A percentile compares a stretch with the other conserved stretches of the same genome.
Conservation (phyloP, 2,113 vertebrate species). For the Serilophus lunatus region DNA sequence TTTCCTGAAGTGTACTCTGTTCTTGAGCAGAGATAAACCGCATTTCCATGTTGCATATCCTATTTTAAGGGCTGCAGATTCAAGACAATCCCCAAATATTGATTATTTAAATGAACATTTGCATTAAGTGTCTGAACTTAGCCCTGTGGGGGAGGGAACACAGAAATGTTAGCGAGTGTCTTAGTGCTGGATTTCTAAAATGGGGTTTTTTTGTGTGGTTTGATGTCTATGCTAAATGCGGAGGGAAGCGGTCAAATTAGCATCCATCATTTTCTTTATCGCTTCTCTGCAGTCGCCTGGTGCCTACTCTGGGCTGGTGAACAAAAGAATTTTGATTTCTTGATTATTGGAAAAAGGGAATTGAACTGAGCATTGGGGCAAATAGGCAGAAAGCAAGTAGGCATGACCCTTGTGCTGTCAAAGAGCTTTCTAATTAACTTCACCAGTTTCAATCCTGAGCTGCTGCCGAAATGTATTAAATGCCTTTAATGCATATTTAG, state of each 20-base stretch:
- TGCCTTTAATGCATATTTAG: not conserved
- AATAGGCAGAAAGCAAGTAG: not conserved
- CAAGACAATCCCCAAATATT: conserved; percentile 46
- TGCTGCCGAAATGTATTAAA: not conserved
- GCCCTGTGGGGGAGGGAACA: not conserved
- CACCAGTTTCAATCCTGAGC: not conserved
- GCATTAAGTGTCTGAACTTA: conserved; percentile 1
- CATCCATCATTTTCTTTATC: conserved; percentile 49
- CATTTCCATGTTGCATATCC: conserved; percentile 8
- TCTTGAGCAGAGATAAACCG: conserved; percentile 42
- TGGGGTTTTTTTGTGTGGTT: not conserved
- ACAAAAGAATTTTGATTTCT: conserved; percentile 57
- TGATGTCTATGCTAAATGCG: not conserved
- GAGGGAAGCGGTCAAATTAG: conserved; percentile 32
- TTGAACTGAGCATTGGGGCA: not conserved
- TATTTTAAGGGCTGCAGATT: not conserved
- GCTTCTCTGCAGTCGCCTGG: conserved; percentile 9
- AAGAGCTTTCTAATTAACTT: conserved; percentile 37
- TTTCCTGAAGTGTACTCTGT: conserved; percentile 15
- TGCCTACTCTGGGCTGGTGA: not conserved
- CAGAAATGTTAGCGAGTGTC: not conserved
- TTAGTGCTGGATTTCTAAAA: conserved; percentile 18
- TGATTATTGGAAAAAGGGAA: conserved; percentile 11
- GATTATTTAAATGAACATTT: conserved; percentile 35
- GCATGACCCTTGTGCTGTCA: not conserved